Percentiles rank a stretch among this genome's conserved stretches.
Conservation (phyloP, 2,113 vertebrate genomes). For the Aepyceros melampus region DNA sequence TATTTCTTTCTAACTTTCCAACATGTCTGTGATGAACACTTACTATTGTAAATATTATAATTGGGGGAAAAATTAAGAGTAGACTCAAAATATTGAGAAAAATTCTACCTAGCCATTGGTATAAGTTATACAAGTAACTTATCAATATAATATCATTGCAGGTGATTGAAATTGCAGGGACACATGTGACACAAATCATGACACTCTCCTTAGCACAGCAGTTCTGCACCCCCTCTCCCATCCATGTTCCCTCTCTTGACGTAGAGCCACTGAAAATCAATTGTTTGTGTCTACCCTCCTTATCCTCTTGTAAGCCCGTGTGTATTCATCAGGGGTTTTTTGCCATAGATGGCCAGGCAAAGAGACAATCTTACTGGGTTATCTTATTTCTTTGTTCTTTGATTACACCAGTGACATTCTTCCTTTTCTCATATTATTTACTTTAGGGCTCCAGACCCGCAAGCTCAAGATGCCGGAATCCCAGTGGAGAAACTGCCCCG, state of each 20-base stretch:
- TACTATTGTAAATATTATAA: background rate
- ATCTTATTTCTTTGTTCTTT: background rate
- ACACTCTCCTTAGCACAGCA: background rate
- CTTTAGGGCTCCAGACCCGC: slow-evolving; percentile 87
- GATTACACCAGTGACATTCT: background rate
- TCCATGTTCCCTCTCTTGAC: background rate
- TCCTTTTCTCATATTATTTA: background rate
- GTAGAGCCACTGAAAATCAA: background rate
- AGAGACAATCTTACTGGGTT: background rate
- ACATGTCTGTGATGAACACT: background rate
- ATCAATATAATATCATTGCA: background rate
- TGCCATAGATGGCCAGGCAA: background rate
- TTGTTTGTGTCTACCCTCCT: background rate
- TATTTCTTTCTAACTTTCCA: background rate
- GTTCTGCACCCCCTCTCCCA: background rate
- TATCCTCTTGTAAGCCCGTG: background rate
- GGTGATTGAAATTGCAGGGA: background rate
- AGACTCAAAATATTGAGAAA: background rate
- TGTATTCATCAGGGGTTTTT: background rate
- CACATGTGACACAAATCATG: too few species aligned
- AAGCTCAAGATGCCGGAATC: slow-evolving; percentile 85
- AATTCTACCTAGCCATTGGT: background rate
- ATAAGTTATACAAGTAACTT: background rate
- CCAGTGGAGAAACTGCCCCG: slow-evolving; percentile 92
- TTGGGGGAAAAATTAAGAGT: background rate